Evolutionary conservation across 2,797 vertebrate species (phyloP).

Genomic region (Poeciliopsis paucimaculata): DNA sequence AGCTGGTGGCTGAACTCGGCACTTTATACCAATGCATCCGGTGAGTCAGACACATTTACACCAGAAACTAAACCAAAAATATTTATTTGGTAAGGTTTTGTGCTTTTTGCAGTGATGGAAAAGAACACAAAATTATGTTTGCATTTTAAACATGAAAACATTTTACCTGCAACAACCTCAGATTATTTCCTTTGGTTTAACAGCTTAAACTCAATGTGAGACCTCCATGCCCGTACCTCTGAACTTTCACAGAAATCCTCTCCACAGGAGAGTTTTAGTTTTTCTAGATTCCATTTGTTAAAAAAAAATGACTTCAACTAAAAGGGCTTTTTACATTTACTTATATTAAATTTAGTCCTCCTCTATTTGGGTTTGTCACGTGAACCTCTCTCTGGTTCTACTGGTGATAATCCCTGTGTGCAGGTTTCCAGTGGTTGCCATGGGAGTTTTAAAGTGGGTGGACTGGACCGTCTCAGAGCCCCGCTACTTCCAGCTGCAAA

Average conservation of each 20-base stretch:
- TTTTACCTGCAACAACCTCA: no score
- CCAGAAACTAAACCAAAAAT: no score
- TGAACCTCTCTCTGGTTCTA: background rate
- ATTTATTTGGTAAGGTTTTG: background rate
- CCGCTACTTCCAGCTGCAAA: conserved; percentile 97
- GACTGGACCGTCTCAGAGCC: conserved; percentile 99
- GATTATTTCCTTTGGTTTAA: no score
- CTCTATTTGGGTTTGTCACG: background rate
- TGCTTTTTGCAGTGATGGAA: background rate
- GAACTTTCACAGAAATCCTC: no score
- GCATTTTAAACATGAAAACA: no score
- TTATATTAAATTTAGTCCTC: background rate
- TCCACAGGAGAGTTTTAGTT: background rate
- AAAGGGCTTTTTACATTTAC: background rate
- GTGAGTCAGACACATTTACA: conserved; percentile 68
- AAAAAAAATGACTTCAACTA: background rate
- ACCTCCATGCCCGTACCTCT: no score
- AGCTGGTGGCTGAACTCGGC: conserved; percentile 94
- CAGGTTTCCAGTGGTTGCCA: conserved; percentile 97
- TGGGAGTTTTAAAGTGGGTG: conserved; percentile 98
- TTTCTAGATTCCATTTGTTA: background rate
- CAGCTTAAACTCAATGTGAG: no score
- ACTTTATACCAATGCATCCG: conserved; percentile 97
- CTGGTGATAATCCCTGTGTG: background rate
- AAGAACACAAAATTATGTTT: background rate